A percentile compares a stretch with the other conserved stretches of the same genome.
phyloP scores from a whole-genome alignment of 2,113 vertebrate species.

The Lampris incognitus region DNA sequence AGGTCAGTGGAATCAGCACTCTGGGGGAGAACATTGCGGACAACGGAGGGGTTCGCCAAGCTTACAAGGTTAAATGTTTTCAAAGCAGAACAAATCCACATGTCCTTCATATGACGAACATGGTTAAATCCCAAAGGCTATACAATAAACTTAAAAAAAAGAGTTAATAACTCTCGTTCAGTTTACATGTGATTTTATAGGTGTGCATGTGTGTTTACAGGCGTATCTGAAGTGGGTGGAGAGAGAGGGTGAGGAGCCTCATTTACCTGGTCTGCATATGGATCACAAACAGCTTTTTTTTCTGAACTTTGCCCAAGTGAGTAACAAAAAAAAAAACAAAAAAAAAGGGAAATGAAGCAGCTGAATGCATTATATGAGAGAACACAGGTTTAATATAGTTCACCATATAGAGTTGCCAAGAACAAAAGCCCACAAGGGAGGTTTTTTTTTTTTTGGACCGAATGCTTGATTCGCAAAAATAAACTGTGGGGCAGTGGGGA shows the following conservation, averaged over 20 bases:
- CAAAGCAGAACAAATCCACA: not conserved
- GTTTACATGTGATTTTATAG: not conserved
- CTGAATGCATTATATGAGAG: slow-evolving; percentile 1
- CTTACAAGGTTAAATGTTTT: slow-evolving; percentile 87
- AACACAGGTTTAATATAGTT: not conserved
- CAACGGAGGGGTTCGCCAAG: slow-evolving; percentile 95
- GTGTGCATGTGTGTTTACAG: slow-evolving; percentile 71
- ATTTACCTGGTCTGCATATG: slow-evolving; percentile 90
- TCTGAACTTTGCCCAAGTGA: slow-evolving; percentile 96
- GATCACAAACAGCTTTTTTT: slow-evolving; percentile 96
- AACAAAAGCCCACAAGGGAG: not conserved
- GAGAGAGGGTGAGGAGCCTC: slow-evolving; percentile 87
- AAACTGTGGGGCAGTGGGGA: slow-evolving; percentile 29
- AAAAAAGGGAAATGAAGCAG: not conserved
- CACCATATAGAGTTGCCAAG: not conserved
- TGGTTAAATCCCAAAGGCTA: slow-evolving; percentile 14
- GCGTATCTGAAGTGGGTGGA: slow-evolving; percentile 94
- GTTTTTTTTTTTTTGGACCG: not conserved
- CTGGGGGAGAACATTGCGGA: slow-evolving; percentile 98
- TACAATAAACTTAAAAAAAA: not conserved
- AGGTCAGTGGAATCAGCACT: slow-evolving; percentile 96
- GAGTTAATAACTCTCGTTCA: too few relatives aligned
- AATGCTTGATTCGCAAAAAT: slow-evolving; percentile 17
- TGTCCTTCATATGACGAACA: slow-evolving; percentile 4
- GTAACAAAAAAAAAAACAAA: slow-evolving; percentile 23